Evolutionary conservation across 2,113 vertebrate species (phyloP).

Genomic region (Oplegnathus fasciatus): DNA sequence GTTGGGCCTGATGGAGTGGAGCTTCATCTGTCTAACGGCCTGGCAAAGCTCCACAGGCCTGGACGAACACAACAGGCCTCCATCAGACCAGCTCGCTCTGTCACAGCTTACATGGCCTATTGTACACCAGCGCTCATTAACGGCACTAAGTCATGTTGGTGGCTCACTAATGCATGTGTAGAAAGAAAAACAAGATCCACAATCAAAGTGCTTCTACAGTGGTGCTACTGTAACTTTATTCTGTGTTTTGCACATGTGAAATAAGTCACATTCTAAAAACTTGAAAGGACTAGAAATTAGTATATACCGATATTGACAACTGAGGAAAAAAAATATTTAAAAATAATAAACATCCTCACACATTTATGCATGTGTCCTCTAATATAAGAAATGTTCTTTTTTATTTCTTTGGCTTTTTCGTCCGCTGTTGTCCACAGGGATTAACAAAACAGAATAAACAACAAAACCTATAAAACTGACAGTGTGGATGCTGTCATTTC

Average conservation of each 20-base stretch:
- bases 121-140: constrained; percentile 81
- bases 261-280: constrained; percentile 46
- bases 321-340: neutral
- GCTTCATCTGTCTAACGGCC: constrained; percentile 87
- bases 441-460: constrained; percentile 25
- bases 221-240: constrained; percentile 65
- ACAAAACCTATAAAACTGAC: constrained; percentile 27
- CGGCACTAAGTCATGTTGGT: constrained; percentile 71
- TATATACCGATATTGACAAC: constrained; percentile 7
- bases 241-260: constrained; percentile 50
- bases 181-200: constrained; percentile 64
- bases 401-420: constrained; percentile 64
- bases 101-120: constrained; percentile 73
- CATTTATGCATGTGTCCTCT: constrained; percentile 1
- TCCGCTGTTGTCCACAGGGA: constrained; percentile 45
- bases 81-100: constrained; percentile 67
- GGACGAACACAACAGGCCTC: constrained; percentile 75
- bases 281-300: constrained; percentile 18
- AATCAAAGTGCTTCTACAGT: constrained; percentile 43
- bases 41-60: constrained; percentile 81
- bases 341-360: constrained; percentile 37
- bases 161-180: constrained; percentile 57
- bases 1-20: constrained; percentile 86
- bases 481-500: constrained; percentile 22
- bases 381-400: constrained; percentile 31